These are phyloP conservation scores for Heloderma charlesbogerti DNA, from an alignment of 2,113 vertebrate species.

Conservation along the genomic window DNA sequence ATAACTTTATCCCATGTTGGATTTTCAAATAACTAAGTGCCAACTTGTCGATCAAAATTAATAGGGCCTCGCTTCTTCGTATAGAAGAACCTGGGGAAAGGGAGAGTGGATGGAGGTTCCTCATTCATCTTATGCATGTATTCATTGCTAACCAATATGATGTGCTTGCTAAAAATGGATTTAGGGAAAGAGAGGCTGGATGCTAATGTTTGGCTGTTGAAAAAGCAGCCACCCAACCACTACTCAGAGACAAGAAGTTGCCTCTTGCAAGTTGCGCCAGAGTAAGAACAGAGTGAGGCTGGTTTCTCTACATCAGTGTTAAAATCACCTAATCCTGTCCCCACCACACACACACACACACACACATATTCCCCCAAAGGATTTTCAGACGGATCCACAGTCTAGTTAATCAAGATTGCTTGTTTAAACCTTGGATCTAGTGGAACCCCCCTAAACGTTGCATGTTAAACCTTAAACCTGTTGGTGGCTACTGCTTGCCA, in stretches of 20 bases:
- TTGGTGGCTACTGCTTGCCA: not conserved
- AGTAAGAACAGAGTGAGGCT: not conserved
- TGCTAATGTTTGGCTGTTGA: conserved; percentile 59
- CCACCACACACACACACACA: conserved; percentile 17
- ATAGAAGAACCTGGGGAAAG: conserved; percentile 65
- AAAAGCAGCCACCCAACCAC: conserved; percentile 50
- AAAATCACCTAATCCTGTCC: not conserved
- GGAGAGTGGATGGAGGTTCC: not conserved
- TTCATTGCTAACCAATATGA: conserved; percentile 77
- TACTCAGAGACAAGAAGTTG: conserved; percentile 42
- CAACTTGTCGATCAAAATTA: conserved; percentile 86
- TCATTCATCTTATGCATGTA: conserved; percentile 78
- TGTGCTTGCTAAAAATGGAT: conserved; percentile 78
- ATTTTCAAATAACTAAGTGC: conserved; percentile 78
- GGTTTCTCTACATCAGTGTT: not conserved
- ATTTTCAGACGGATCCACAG: not conserved
- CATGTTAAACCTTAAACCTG: no score
- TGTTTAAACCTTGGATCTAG: not conserved
- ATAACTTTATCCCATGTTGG: conserved; percentile 80
- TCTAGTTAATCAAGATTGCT: not conserved
- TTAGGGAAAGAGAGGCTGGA: conserved; percentile 65
- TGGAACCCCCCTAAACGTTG: not conserved
- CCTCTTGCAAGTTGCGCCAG: no score
- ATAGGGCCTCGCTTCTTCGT: conserved; percentile 79
- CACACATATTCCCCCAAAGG: conserved; percentile 4